A percentile compares a stretch with the other conserved stretches of the same genome.
These are phyloP conservation scores for Diarsia mendica DNA, from an alignment of 2,888 invertebrate species.

Conservation along the genomic window DNA sequence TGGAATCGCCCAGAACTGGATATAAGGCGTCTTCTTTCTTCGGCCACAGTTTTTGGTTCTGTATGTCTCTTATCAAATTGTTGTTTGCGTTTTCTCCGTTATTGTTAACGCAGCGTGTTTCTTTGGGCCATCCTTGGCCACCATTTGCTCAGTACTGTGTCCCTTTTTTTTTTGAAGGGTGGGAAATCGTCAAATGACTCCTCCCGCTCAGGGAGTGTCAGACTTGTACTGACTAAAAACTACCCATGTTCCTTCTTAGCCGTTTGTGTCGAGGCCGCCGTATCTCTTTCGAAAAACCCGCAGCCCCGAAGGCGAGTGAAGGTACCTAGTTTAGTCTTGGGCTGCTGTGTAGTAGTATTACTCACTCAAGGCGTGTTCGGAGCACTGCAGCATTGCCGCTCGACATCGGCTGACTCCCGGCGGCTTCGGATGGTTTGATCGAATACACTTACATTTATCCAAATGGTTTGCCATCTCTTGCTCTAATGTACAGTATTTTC, in stretches of 20 bases:
- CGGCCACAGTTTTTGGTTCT: not conserved
- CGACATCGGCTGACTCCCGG: slow-evolving; percentile 66
- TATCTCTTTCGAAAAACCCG: no score
- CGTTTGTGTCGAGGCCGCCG: no score
- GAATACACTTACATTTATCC: slow-evolving; percentile 74
- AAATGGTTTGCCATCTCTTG: slow-evolving; percentile 73
- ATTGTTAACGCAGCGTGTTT: not conserved
- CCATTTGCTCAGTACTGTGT: not conserved
- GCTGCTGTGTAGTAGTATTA: not conserved
- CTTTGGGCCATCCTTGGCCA: not conserved
- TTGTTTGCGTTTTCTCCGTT: no score
- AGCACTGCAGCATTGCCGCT: slow-evolving; percentile 71
- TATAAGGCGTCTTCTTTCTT: not conserved
- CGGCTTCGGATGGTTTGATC: slow-evolving; percentile 70
- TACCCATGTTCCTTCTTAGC: no score
- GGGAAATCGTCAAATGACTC: no score
- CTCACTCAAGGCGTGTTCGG: slow-evolving; percentile 57
- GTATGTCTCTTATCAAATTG: not conserved
- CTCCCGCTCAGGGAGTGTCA: no score
- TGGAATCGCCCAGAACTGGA: not conserved
- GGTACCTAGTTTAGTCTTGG: not conserved
- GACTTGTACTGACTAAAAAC: no score
- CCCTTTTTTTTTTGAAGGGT: no score
- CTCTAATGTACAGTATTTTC: slow-evolving; percentile 79
- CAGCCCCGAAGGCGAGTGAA: no score